Evolutionary conservation across 2,797 vertebrate species (phyloP).

Genomic region (Siniperca obscura): DNA sequence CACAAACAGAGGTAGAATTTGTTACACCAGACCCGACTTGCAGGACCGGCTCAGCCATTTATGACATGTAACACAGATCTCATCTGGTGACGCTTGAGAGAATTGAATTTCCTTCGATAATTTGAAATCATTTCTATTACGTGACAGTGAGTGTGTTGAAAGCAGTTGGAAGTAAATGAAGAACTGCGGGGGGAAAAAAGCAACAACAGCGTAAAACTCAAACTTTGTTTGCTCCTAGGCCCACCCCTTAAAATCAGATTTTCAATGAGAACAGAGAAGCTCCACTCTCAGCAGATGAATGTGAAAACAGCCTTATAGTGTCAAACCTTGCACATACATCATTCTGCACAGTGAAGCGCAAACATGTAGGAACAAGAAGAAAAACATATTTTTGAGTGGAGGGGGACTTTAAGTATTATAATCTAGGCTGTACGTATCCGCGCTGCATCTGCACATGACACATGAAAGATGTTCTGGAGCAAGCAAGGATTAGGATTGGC

Average conservation of each 20-base stretch:
- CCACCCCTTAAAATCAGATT: no score
- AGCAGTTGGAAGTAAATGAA: not conserved
- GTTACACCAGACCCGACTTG: conserved; percentile 48
- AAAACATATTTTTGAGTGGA: no score
- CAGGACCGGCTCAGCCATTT: conserved; percentile 38
- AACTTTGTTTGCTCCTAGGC: not conserved
- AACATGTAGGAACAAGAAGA: no score
- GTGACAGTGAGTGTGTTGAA: not conserved
- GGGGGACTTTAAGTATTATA: not conserved
- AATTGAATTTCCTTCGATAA: conserved; percentile 9
- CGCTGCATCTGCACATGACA: conserved; percentile 15
- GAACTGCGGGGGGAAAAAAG: not conserved
- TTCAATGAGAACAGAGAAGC: no score
- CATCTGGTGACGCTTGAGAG: conserved; percentile 3
- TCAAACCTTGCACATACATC: no score
- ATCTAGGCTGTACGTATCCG: not conserved
- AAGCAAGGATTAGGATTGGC: conserved; percentile 34
- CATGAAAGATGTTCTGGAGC: conserved; percentile 37
- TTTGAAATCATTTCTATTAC: conserved; percentile 4
- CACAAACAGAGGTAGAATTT: conserved; percentile 62
- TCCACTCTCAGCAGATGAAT: no score
- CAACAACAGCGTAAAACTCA: not conserved
- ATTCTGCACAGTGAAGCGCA: no score
- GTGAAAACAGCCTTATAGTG: no score
- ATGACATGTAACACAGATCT: not conserved